phyloP scores from a whole-genome alignment of 1,140 invertebrate species.

The Leguminivora glycinivorella region DNA sequence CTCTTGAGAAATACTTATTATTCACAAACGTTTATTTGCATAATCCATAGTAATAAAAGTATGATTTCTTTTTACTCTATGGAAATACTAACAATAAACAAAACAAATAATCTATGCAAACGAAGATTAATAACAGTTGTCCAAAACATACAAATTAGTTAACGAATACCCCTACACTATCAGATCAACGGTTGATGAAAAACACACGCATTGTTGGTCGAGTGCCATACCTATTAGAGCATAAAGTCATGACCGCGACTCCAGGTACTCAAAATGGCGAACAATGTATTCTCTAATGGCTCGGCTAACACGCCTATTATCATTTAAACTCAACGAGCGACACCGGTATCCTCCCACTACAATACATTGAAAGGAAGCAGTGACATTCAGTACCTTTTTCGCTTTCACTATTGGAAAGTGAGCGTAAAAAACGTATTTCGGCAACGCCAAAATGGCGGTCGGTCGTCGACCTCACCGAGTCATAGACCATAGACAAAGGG shows the following conservation, averaged over 20 bases:
- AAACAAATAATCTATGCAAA: no score
- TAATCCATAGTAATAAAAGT: no score
- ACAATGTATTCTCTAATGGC: constrained; percentile 53
- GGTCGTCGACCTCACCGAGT: constrained; percentile 66
- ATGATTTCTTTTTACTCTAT: no score
- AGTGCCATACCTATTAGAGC: constrained; percentile 21
- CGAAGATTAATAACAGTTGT: background rate
- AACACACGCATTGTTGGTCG: constrained; percentile 17
- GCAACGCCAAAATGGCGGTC: constrained; percentile 71
- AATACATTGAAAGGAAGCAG: constrained; percentile 75
- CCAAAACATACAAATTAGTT: background rate
- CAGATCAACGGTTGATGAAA: background rate
- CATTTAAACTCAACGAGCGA: constrained; percentile 56
- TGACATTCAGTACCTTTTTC: constrained; percentile 76
- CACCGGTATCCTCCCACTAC: constrained; percentile 70
- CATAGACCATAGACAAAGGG: constrained; percentile 72
- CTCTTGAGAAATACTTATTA: no score
- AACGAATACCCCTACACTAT: background rate
- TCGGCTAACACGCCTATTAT: constrained; percentile 50
- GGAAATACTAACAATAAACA: no score
- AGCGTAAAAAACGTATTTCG: constrained; percentile 78
- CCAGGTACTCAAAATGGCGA: constrained; percentile 38
- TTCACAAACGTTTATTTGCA: no score
- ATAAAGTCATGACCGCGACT: constrained; percentile 21
- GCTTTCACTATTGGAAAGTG: constrained; percentile 79